Conservation (phyloP, 2,797 vertebrate genomes). For the Mastacembelus armatus region DNA sequence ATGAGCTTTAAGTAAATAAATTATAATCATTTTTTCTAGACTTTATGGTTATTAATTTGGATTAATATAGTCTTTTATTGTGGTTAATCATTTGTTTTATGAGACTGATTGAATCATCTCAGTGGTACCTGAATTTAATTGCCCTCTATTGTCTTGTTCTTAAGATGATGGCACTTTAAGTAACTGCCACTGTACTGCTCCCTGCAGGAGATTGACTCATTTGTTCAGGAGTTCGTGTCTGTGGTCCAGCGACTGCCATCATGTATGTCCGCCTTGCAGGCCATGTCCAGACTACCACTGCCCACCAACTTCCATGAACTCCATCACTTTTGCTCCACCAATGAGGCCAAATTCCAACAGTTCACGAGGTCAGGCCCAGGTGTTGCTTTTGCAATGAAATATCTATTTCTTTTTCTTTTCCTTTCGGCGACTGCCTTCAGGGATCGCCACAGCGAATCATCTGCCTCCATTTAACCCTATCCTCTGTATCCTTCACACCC, state of each 20-base stretch:
- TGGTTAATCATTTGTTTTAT: too few species aligned
- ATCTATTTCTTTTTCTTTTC: not conserved
- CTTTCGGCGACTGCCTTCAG: not conserved
- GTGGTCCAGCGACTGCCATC: constrained; percentile 81
- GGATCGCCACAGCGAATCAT: too few species aligned
- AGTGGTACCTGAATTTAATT: too few species aligned
- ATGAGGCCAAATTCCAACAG: constrained; percentile 73
- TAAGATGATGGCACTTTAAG: not conserved
- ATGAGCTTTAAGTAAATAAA: too few species aligned
- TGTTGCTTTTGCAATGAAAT: too few species aligned
- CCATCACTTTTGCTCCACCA: constrained; percentile 68
- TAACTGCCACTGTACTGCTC: not conserved
- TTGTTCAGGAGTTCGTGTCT: constrained; percentile 78
- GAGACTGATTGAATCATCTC: too few species aligned
- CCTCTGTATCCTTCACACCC: too few species aligned
- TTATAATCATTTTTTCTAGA: too few species aligned
- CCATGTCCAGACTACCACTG: constrained; percentile 62
- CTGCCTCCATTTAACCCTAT: too few species aligned
- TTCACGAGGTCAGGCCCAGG: constrained; percentile 77
- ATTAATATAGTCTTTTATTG: too few species aligned
- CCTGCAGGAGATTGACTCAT: constrained; percentile 79
- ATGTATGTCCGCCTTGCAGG: constrained; percentile 74
- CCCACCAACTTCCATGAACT: constrained; percentile 67
- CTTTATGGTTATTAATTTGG: too few species aligned
- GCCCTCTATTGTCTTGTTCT: too few species aligned